phyloP scores from a whole-genome alignment of 2,113 vertebrate genomes.

The Sporophila hypoxantha region DNA sequence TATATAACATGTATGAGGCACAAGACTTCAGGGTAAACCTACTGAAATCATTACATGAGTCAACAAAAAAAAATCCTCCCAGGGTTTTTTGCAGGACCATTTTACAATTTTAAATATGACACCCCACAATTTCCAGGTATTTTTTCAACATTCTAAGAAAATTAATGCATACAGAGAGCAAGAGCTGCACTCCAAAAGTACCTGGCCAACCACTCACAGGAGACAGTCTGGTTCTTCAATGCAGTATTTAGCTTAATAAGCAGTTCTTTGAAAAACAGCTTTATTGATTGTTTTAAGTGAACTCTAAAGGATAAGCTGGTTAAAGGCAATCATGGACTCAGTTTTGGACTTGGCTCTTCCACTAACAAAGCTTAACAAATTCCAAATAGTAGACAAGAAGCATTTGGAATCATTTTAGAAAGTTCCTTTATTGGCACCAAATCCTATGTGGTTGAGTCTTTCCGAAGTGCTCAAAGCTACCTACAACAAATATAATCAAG shows the following conservation, averaged over 20 bases:
- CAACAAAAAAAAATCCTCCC: not conserved
- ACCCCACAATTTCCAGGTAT: rapidly evolving
- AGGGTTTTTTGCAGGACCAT: not conserved
- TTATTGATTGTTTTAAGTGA: not conserved
- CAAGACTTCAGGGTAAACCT: not conserved
- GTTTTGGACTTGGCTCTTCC: not conserved
- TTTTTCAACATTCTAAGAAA: not conserved
- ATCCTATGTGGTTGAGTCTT: not conserved
- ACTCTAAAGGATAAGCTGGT: not conserved
- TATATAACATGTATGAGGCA: not conserved
- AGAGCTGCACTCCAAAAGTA: not conserved
- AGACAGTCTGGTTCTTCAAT: not conserved
- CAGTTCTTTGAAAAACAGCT: not conserved
- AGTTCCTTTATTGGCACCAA: rapidly evolving
- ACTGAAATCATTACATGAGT: not conserved
- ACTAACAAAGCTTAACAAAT: not conserved
- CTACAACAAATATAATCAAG: not conserved
- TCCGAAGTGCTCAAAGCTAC: not conserved
- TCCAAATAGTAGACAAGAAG: not conserved
- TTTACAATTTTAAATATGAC: not conserved
- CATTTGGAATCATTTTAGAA: not conserved
- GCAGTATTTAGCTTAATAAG: not conserved
- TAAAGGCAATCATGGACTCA: not conserved
- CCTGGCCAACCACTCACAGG: not conserved
- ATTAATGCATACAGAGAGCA: not conserved